These are phyloP conservation scores for Lathronympha strigana DNA, from an alignment of 2,888 invertebrate genomes.

Conservation along the genomic window DNA sequence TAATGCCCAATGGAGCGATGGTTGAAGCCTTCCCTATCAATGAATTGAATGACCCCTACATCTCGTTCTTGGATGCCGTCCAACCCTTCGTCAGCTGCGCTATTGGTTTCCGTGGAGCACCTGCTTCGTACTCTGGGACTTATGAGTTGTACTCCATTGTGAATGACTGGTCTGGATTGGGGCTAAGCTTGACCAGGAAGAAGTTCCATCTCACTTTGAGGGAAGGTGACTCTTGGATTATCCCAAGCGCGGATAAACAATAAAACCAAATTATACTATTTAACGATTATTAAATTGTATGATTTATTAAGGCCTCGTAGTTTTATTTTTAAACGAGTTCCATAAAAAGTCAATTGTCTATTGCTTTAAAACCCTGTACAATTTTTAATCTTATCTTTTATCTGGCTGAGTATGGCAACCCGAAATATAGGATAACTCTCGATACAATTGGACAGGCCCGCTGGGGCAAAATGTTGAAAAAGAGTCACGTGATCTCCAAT, in stretches of 20 bases:
- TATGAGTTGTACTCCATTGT: slow-evolving; percentile 59
- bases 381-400: too few species aligned
- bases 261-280: background rate
- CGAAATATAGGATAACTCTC: too few species aligned
- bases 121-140: slow-evolving; percentile 53
- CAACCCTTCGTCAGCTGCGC: slow-evolving; percentile 54
- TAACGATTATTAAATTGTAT: background rate
- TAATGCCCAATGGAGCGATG: slow-evolving; percentile 54
- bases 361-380: too few species aligned
- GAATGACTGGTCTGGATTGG: slow-evolving; percentile 46
- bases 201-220: slow-evolving; percentile 54
- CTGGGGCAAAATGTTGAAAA: too few species aligned
- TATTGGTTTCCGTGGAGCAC: slow-evolving; percentile 52
- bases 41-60: slow-evolving; percentile 46
- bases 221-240: slow-evolving; percentile 9
- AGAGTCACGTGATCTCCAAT: too few species aligned
- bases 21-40: slow-evolving; percentile 56
- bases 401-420: too few species aligned
- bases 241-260: background rate
- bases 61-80: slow-evolving; percentile 44
- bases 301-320: background rate
- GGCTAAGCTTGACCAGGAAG: slow-evolving; percentile 51
- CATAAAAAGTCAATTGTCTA: too few species aligned
- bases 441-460: too few species aligned
- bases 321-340: too few species aligned